Percentiles rank a stretch among this genome's conserved stretches.
Conservation (phyloP, 2,113 vertebrate genomes). For the Echinops telfairi region DNA sequence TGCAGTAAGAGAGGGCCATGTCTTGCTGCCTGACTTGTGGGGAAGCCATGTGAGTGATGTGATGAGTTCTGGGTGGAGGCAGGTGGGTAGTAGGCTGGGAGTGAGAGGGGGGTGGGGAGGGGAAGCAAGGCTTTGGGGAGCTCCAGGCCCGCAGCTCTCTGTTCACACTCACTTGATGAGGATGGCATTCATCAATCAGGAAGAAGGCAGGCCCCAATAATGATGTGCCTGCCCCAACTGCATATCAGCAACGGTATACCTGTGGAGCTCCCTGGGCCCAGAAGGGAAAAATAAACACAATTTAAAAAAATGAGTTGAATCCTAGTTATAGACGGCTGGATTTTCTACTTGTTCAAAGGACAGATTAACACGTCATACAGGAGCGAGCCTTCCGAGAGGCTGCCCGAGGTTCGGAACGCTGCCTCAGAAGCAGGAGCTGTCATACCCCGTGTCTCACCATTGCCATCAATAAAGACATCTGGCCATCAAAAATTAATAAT, state of each 20-base stretch:
- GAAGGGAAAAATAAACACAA: background rate
- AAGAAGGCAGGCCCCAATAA: background rate
- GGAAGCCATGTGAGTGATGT: background rate
- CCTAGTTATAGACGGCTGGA: background rate
- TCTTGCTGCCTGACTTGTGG: background rate
- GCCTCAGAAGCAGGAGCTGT: too few relatives aligned
- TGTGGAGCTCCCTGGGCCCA: background rate
- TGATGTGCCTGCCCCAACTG: background rate
- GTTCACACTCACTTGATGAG: background rate
- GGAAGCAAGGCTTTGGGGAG: background rate
- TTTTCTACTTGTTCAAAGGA: background rate
- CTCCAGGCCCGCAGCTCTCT: background rate
- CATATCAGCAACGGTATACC: background rate
- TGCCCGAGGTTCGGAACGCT: too few relatives aligned
- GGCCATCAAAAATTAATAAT: too few relatives aligned
- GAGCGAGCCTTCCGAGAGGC: too few relatives aligned
- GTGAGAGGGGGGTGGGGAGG: background rate
- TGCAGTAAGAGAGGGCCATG: background rate
- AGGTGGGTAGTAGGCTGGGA: background rate
- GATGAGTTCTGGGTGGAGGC: background rate
- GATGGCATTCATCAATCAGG: background rate
- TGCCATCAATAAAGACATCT: too few relatives aligned
- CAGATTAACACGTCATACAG: background rate
- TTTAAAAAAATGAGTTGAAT: background rate
- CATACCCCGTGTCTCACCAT: too few relatives aligned